Conservation (phyloP, 2,113 vertebrate genomes). For the Notiomystis cincta region DNA sequence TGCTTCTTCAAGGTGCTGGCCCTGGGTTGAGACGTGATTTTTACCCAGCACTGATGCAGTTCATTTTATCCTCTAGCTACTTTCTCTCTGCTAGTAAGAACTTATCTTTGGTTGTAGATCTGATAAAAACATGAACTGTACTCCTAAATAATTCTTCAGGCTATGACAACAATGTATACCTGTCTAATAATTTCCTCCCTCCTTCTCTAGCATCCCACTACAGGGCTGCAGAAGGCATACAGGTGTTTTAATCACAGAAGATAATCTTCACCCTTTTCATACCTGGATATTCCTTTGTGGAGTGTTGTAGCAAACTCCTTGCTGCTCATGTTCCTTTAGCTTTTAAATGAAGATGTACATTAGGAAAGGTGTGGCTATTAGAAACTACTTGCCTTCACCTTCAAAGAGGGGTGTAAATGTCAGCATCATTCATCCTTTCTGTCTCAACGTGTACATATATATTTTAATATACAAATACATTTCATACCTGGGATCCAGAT, state of each 20-base stretch:
- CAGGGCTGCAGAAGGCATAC: neutral
- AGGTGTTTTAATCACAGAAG: neutral
- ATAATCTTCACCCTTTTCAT: neutral
- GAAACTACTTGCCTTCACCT: neutral
- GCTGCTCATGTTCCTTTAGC: neutral
- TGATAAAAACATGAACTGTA: neutral
- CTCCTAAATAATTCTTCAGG: neutral
- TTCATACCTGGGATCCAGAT: neutral
- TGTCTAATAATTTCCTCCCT: neutral
- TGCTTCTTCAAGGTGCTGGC: neutral
- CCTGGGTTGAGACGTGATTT: neutral
- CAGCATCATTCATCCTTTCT: neutral
- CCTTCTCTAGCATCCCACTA: neutral
- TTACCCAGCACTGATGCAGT: neutral
- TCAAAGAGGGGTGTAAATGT: neutral
- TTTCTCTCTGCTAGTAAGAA: neutral
- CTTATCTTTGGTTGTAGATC: neutral
- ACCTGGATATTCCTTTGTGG: neutral
- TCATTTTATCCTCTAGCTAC: neutral
- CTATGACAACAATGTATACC: neutral
- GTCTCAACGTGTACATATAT: accelerated
- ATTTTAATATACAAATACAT: neutral
- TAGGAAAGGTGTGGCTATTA: neutral
- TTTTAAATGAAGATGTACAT: neutral
- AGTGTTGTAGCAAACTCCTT: neutral